phyloP scores from a whole-genome alignment of 2,113 vertebrate genomes.

The Notarius quadriscutis region DNA sequence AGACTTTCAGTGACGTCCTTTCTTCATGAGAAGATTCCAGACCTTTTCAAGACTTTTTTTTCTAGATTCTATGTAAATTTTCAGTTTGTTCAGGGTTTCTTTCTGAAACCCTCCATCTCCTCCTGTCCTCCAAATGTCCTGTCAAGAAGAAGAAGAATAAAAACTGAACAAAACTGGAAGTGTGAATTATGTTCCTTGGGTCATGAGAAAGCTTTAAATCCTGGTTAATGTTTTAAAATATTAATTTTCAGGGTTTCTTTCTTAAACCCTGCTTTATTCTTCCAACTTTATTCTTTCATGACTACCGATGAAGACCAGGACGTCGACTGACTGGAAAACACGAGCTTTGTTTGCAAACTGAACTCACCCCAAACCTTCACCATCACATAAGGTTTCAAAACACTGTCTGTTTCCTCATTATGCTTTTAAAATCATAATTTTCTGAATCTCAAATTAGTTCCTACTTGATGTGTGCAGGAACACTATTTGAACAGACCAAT shows the following conservation, averaged over 20 bases:
- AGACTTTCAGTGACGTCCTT: not conserved
- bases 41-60: not conserved
- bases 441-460: not conserved
- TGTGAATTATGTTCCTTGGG: not conserved
- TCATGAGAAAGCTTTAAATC: not conserved
- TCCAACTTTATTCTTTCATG: not conserved
- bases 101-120: too few species aligned
- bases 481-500: not conserved
- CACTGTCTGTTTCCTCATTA: not conserved
- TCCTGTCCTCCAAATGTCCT: too few species aligned
- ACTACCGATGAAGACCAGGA: not conserved
- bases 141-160: slow-evolving; percentile 58
- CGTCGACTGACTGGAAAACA: not conserved
- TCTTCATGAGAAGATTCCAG: not conserved
- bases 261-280: too few species aligned
- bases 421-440: not conserved
- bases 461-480: not conserved
- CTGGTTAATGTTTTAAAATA: too few species aligned
- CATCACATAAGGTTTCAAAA: not conserved
- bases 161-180: slow-evolving; percentile 1
- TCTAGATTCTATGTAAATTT: not conserved
- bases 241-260: too few species aligned
- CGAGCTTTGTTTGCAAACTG: not conserved
- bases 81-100: not conserved
- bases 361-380: not conserved